Conservation (phyloP, 2,113 vertebrate genomes). For the Stegostoma tigrinum region DNA sequence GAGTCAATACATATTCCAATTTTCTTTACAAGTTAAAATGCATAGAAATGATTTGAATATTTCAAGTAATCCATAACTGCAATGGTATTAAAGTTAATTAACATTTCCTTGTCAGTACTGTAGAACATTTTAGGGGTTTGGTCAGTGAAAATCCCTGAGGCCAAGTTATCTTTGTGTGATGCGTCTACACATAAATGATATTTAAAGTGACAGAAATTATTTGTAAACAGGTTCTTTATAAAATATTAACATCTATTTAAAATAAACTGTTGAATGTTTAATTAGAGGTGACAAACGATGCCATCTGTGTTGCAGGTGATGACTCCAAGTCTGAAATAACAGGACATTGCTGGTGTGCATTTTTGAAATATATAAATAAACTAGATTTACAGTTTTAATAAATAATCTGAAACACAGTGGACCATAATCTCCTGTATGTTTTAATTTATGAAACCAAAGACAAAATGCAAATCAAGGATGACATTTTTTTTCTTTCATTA, state of each 20-base stretch:
- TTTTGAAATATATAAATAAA: background rate
- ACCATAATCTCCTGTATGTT: background rate
- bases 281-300: slow-evolving; percentile 2
- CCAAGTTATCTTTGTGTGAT: background rate
- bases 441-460: background rate
- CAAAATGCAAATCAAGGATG: background rate
- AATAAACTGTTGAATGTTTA: background rate
- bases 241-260: background rate
- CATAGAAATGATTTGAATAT: no score
- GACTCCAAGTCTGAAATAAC: background rate
- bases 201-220: background rate
- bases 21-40: background rate
- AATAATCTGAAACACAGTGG: background rate
- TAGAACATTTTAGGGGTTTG: background rate
- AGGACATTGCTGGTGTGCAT: background rate
- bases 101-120: background rate
- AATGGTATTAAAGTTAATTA: background rate
- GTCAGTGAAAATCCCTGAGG: background rate
- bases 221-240: background rate
- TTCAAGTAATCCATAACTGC: background rate
- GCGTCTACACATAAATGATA: background rate
- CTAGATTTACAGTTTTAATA: background rate
- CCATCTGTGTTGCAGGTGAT: background rate
- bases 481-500: background rate
- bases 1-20: background rate